phyloP scores from a whole-genome alignment of 2,888 invertebrate genomes.

The Stegana nigrithorax region DNA sequence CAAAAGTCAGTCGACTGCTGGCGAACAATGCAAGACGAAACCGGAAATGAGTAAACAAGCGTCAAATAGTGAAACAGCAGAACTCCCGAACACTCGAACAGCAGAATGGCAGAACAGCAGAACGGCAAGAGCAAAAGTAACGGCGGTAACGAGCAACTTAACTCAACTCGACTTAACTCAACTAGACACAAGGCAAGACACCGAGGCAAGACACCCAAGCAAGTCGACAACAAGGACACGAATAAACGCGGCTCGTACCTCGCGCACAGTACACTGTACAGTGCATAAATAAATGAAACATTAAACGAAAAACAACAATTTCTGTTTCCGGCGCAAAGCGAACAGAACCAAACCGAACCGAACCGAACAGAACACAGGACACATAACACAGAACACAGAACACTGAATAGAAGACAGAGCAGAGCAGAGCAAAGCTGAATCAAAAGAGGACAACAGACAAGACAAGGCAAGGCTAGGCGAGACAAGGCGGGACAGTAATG shows the following conservation, averaged over 20 bases:
- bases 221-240: not conserved
- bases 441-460: not conserved
- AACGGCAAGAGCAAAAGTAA: not conserved
- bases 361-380: not conserved
- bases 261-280: no score
- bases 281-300: constrained; percentile 57
- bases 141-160: not conserved
- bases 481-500: not conserved
- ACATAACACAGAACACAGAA: not conserved
- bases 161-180: not conserved
- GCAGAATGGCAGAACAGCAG: constrained; percentile 7
- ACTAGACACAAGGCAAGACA: no score
- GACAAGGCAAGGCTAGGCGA: not conserved
- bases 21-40: constrained; percentile 40
- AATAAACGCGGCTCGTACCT: constrained; percentile 20
- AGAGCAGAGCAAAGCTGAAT: not conserved
- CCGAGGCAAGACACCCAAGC: not conserved
- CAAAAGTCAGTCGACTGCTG: constrained; percentile 2
- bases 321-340: constrained; percentile 8
- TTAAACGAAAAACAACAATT: constrained; percentile 41
- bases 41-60: constrained; percentile 62
- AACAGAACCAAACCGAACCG: no score
- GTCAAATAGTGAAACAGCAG: constrained; percentile 57
- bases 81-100: no score
- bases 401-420: not conserved